Evolutionary conservation across 2,113 vertebrate genomes (phyloP).

Genomic region (Ramphastos sulfuratus): DNA sequence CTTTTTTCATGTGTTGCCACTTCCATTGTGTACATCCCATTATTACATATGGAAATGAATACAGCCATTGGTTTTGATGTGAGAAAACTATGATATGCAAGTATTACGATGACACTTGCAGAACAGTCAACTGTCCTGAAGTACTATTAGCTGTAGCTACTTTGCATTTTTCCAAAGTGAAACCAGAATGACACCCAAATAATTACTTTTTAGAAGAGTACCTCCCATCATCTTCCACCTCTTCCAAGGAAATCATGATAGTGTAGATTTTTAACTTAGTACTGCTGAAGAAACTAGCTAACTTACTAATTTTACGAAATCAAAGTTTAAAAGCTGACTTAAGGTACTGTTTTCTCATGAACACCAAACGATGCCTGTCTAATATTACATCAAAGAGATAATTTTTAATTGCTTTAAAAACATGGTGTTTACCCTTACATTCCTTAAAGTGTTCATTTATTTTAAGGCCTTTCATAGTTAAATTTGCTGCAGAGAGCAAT

Average conservation of each 20-base stretch:
- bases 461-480: neutral
- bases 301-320: neutral
- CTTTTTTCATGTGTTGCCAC: neutral
- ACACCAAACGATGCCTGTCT: neutral
- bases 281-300: neutral
- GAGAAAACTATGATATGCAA: neutral
- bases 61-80: neutral
- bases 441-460: neutral
- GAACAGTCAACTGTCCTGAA: neutral
- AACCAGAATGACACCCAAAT: neutral
- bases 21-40: neutral
- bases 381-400: neutral
- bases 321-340: neutral
- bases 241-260: neutral
- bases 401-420: neutral
- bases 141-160: neutral
- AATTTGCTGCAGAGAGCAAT: neutral
- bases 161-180: neutral
- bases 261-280: neutral
- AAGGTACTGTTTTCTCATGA: neutral
- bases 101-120: neutral
- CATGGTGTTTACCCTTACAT: neutral
- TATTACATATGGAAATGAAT: neutral
- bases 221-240: neutral
- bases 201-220: neutral